Percentiles rank a stretch among this genome's conserved stretches.
phyloP scores from a whole-genome alignment of 2,888 invertebrate species.

The Diplazon laetatorius region DNA sequence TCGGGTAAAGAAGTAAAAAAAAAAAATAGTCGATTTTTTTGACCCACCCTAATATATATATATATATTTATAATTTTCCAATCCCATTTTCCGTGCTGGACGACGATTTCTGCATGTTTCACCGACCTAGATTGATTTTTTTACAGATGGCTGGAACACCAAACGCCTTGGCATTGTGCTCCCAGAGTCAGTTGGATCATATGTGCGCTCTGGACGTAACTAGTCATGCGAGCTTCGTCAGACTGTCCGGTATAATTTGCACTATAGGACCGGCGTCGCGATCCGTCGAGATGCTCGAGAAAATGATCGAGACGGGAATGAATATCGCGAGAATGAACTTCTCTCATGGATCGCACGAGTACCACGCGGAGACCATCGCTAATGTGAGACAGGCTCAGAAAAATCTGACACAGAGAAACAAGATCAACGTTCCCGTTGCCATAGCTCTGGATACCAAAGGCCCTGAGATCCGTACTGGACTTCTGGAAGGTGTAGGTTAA shows the following conservation, averaged over 20 bases:
- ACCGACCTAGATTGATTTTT: constrained; percentile 9
- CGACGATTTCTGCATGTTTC: not conserved
- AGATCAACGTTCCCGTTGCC: constrained; percentile 91
- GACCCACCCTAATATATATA: too few species aligned
- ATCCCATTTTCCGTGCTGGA: not conserved
- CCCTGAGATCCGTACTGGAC: constrained; percentile 98
- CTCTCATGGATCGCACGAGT: constrained; percentile 97
- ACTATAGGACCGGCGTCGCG: constrained; percentile 96
- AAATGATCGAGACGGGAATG: constrained; percentile 99
- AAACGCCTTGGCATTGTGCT: constrained; percentile 71
- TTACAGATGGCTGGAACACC: constrained; percentile 78
- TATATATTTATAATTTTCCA: constrained; percentile 5
- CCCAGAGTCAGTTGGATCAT: constrained; percentile 90
- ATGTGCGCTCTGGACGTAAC: constrained; percentile 97
- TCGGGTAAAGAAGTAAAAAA: too few species aligned
- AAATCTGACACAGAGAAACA: constrained; percentile 89
- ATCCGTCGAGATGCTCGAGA: constrained; percentile 91
- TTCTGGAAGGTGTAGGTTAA: constrained; percentile 93
- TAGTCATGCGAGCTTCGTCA: constrained; percentile 92
- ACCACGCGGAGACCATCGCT: constrained; percentile 94
- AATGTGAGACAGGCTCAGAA: constrained; percentile 94
- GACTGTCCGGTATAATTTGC: constrained; percentile 98
- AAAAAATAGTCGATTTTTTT: too few species aligned
- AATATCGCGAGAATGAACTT: constrained; percentile 97
- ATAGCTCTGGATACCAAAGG: constrained; percentile 99